These are phyloP conservation scores for Podarcis siculus DNA, from an alignment of 2,797 vertebrate species.

Conservation along the genomic window DNA sequence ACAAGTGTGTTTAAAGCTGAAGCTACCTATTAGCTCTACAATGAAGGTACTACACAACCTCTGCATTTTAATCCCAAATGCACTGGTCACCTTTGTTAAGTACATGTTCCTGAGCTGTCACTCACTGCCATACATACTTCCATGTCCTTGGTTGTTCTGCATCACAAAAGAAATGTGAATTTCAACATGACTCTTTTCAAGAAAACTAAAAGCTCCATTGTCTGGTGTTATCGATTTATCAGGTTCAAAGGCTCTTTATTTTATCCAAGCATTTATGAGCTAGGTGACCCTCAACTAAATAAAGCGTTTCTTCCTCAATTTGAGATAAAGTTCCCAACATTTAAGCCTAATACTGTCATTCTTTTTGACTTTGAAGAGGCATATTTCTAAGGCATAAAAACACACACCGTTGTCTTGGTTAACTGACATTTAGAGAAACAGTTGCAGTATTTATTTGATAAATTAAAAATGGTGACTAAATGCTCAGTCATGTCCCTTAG, in stretches of 20 bases:
- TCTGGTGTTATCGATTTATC: slow-evolving; percentile 39
- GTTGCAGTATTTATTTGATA: not conserved
- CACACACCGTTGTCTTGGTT: not conserved
- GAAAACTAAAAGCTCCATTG: slow-evolving; percentile 24
- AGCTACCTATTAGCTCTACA: not conserved
- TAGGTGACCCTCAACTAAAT: not conserved
- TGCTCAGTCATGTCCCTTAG: not conserved
- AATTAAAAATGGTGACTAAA: not conserved
- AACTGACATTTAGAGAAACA: not conserved
- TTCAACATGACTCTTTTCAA: slow-evolving; percentile 13
- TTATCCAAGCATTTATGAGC: slow-evolving; percentile 15
- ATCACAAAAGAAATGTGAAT: slow-evolving; percentile 43
- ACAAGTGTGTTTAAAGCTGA: slow-evolving; percentile 1
- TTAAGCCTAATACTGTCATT: not conserved
- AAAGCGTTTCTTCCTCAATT: slow-evolving; percentile 8
- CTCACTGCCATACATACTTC: slow-evolving; percentile 29
- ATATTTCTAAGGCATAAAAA: not conserved
- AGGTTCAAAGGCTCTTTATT: slow-evolving; percentile 48
- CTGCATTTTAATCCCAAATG: slow-evolving; percentile 10
- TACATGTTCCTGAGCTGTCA: slow-evolving; percentile 43
- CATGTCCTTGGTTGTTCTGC: slow-evolving; percentile 16
- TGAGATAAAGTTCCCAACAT: not conserved
- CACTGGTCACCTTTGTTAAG: not conserved
- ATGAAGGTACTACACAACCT: not conserved
- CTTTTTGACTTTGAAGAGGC: not conserved